phyloP scores from a whole-genome alignment of 2,113 vertebrate genomes.

The Murina feae region DNA sequence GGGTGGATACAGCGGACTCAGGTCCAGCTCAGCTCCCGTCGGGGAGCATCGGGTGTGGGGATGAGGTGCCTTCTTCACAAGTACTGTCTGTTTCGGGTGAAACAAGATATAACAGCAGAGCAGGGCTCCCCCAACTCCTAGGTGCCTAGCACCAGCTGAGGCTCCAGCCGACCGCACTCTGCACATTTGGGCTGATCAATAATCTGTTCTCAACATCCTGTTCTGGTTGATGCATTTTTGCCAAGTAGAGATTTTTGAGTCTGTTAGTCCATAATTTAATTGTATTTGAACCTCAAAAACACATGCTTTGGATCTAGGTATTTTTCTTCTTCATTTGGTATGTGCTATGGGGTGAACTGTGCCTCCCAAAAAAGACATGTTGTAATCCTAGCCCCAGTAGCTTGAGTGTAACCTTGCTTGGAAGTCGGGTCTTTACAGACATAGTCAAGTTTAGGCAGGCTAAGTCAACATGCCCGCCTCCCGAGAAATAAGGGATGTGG shows the following conservation, averaged over 20 bases:
- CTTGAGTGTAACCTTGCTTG: background rate
- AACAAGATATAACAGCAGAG: background rate
- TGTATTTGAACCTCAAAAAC: background rate
- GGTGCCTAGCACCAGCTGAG: background rate
- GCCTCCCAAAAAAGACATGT: background rate
- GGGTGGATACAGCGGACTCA: background rate
- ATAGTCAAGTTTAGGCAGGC: background rate
- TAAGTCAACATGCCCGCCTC: background rate
- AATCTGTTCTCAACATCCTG: background rate
- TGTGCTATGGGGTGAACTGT: background rate
- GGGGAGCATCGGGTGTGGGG: background rate
- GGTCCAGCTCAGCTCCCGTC: background rate
- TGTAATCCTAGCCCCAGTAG: background rate
- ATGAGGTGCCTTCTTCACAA: too few relatives aligned
- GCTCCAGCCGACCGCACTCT: background rate
- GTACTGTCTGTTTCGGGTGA: background rate
- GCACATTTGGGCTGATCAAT: background rate
- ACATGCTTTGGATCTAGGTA: background rate
- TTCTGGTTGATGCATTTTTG: background rate
- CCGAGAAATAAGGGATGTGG: background rate
- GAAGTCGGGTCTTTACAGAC: background rate
- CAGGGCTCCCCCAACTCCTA: too few relatives aligned
- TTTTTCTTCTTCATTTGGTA: background rate
- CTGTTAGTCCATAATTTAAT: background rate
- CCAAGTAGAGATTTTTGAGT: background rate